Evolutionary conservation across 2,113 vertebrate species (phyloP).

Genomic region (Lampris incognitus): DNA sequence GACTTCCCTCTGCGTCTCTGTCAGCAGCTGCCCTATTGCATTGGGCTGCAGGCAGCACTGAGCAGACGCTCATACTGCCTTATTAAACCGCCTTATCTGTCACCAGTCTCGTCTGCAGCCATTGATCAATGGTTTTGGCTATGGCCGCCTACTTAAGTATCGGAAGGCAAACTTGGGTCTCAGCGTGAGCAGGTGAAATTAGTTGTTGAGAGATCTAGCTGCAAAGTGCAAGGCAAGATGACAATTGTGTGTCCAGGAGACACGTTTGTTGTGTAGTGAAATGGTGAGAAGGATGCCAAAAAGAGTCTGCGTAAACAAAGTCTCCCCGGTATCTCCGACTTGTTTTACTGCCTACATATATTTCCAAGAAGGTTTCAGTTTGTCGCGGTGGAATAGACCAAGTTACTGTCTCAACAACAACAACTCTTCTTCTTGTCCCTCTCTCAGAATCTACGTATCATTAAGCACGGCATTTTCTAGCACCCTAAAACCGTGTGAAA

Average conservation of each 20-base stretch:
- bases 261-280: not conserved
- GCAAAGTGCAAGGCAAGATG: constrained; percentile 18
- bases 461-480: constrained; percentile 68
- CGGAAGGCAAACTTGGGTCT: constrained; percentile 26
- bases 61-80: constrained; percentile 50
- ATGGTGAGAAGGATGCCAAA: constrained; percentile 8
- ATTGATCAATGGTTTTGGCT: constrained; percentile 61
- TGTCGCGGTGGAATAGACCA: not conserved
- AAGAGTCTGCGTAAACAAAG: not conserved
- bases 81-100: constrained; percentile 40
- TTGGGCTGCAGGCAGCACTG: constrained; percentile 43
- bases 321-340: constrained; percentile 7
- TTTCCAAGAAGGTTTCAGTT: too few relatives aligned
- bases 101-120: constrained; percentile 42
- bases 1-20: constrained; percentile 63
- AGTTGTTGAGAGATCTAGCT: not conserved
- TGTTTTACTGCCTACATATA: not conserved
- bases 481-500: constrained; percentile 70
- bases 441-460: constrained; percentile 63
- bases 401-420: constrained; percentile 50
- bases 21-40: constrained; percentile 49
- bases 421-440: constrained; percentile 63
- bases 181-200: not conserved
- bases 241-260: constrained; percentile 15
- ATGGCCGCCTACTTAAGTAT: constrained; percentile 28